A percentile compares a stretch with the other conserved stretches of the same genome.
Conservation (phyloP, 2,888 invertebrate species). For the Cryptus armator region DNA sequence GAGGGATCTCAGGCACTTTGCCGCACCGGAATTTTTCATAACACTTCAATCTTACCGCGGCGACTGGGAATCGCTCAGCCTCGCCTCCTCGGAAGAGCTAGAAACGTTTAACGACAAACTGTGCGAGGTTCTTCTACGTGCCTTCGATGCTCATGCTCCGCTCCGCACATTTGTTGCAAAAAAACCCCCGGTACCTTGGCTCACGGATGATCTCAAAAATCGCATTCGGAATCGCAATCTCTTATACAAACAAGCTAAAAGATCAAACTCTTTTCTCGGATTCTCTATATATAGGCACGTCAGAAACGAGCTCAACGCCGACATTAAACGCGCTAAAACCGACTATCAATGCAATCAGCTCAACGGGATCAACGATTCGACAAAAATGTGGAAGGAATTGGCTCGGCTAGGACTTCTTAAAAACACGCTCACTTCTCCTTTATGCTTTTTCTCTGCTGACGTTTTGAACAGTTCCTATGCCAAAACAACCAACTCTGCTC, state of each 20-base stretch:
- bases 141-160: conserved; percentile 5
- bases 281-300: not conserved
- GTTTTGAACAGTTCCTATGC: not conserved
- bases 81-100: too few relatives aligned
- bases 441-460: not conserved
- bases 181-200: not conserved
- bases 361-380: not conserved
- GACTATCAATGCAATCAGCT: not conserved
- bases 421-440: not conserved
- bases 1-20: not conserved
- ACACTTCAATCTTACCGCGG: not conserved
- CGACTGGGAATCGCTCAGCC: too few relatives aligned
- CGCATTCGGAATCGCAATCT: not conserved
- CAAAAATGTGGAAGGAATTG: not conserved
- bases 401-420: not conserved
- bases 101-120: too few relatives aligned
- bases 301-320: not conserved
- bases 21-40: not conserved
- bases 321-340: not conserved
- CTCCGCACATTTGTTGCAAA: too few relatives aligned
- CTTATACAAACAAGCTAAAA: not conserved
- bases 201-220: not conserved
- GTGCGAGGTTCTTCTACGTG: not conserved
- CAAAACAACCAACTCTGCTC: not conserved
- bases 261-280: not conserved